These are phyloP conservation scores for Phalacrocorax carbo DNA, from an alignment of 2,113 vertebrate species.

Conservation along the genomic window DNA sequence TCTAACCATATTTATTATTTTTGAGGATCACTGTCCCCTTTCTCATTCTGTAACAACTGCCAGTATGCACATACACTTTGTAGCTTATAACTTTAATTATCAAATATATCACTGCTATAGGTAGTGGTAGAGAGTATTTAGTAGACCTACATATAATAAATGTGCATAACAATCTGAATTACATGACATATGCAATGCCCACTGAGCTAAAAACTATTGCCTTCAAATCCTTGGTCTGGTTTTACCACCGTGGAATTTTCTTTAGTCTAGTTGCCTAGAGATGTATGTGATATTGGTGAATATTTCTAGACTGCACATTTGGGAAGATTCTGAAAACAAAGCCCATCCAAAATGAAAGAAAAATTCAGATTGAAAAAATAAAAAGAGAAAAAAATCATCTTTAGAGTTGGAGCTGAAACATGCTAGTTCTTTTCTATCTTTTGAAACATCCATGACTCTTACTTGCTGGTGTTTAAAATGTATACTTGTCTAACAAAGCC, in stretches of 20 bases:
- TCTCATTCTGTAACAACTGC: neutral
- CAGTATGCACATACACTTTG: neutral
- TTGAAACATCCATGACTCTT: neutral
- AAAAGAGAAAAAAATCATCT: fast-evolving
- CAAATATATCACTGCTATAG: neutral
- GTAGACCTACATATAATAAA: neutral
- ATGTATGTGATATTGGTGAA: neutral
- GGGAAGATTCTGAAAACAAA: neutral
- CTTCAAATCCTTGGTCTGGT: neutral
- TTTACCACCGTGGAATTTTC: neutral
- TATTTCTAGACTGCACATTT: neutral
- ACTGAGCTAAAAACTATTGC: neutral
- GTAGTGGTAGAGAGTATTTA: neutral
- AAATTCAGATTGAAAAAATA: neutral
- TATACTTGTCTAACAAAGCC: neutral
- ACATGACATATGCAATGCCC: neutral
- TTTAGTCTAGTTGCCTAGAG: neutral
- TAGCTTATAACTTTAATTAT: neutral
- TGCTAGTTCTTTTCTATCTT: neutral
- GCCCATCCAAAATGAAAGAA: neutral
- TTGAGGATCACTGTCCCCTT: neutral
- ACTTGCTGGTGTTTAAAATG: neutral
- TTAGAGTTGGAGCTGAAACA: neutral
- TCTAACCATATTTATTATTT: neutral
- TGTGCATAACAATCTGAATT: neutral